Base-by-base conservation (phyloP, 2,797 vertebrate species). In the Clarias laeviceps region DNA sequence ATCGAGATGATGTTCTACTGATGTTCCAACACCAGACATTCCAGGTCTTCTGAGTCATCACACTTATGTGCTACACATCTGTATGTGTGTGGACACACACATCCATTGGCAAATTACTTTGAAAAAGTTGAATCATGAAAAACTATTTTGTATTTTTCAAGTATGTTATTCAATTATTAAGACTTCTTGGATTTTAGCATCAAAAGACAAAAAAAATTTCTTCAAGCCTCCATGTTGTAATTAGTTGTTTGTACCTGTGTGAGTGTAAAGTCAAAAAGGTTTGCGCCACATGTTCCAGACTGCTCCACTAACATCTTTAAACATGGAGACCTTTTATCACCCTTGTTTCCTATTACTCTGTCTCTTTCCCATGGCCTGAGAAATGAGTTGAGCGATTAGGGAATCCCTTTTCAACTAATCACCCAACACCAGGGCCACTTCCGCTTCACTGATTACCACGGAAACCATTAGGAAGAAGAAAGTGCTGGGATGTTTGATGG, bases 381-480 rank as follows among this genome's bases (percentile, higher is more conserved):
- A 96, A 83, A 94, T 86, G 84, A 92, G 95, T 80, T 81, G 89
- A 93, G 93, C 91, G 90, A 95, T 95, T 94, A 94, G 94, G 93
- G 93, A 96, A 96, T 95, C 93, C 93, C 92, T 96, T 93, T 91
- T 84, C 91, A 92, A 94, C 91, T 86, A 91, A 97, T 97, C 95
- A 93, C 92, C 92, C 93, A 86, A 89, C 92, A 94, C 93, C 94
- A 94, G 95, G 95, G 94, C 84, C 92, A 96, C 95, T 97, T 97
- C 96, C 94, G 88, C 93, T 93, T 90, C 88, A 89, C 94, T 97
- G 96, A 97, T 97, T 97, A 96, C 95, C 90, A 93, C 96, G 96
- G 96, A 97, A 97, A 96, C 95, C 95, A 96, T 96, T 96, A 96
- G 94, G 90, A 82, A 96, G 94, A 96, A 96, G 94, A 96, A 96